Evolutionary conservation across 2,797 vertebrate species (phyloP).

Genomic region (Falco peregrinus): DNA sequence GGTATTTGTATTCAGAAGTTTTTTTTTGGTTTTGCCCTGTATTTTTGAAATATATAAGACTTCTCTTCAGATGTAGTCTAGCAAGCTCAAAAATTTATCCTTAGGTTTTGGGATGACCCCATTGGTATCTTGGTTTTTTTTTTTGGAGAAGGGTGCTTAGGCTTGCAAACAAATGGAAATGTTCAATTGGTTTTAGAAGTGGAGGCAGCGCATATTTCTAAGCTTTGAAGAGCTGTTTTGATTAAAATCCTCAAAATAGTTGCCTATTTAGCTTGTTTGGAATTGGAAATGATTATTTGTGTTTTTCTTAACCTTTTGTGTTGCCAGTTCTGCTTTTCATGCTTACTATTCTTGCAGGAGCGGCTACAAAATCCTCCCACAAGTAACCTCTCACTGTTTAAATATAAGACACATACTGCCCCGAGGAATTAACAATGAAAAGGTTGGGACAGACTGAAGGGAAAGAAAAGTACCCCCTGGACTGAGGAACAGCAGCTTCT

Average conservation of each 20-base stretch:
- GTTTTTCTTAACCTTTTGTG: neutral
- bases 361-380: conserved; percentile 10
- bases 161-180: neutral
- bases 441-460: neutral
- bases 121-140: neutral
- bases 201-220: neutral
- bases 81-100: neutral
- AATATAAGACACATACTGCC: neutral
- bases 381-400: neutral
- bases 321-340: neutral
- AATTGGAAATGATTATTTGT: neutral
- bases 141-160: neutral
- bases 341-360: neutral
- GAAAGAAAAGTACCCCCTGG: neutral
- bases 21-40: neutral
- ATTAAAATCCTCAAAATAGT: neutral
- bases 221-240: neutral
- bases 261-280: neutral
- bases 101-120: neutral
- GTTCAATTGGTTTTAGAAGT: neutral
- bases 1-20: neutral
- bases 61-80: neutral
- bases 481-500: neutral
- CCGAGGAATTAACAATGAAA: neutral
- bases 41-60: neutral